Evolutionary conservation across 2,888 invertebrate species (phyloP), one percentile per base, ranked within the genome.

Genomic region (Dasypogon diadema): DNA sequence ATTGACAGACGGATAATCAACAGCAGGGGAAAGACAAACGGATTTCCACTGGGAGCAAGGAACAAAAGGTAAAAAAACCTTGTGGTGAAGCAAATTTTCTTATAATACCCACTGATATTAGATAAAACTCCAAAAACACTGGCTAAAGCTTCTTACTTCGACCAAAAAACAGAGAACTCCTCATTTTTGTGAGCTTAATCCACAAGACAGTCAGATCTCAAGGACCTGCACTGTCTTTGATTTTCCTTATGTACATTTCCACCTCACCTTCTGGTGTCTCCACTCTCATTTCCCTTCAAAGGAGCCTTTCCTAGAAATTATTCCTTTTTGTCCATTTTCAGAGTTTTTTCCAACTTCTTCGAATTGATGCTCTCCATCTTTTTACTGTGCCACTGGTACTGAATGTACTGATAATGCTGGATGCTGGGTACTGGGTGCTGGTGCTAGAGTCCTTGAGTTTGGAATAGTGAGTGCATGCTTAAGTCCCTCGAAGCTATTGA

Each of bases 401-500:
- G n/a, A n/a, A n/a, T n/a, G n/a, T n/a, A n/a, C n/a, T n/a, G n/a
- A n/a, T n/a, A n/a, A n/a, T n/a, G n/a, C n/a, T n/a, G n/a, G n/a
- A n/a, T n/a, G n/a, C n/a, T n/a, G n/a, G n/a, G n/a, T n/a, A n/a
- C n/a, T n/a, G n/a, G n/a, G n/a, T n/a, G 14, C 65, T 65, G 46
- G 21, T 46, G 5, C 14, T 18, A 24, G n/a, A 54, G 70, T 30
- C 54, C 70, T 54, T 70, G 54, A 70, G 70, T 21, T 70, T 18
- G 37, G n/a, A 65, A 21, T 42, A 3, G 6, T 37, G 18, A 70
- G 70, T 51, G 34, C 70, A 70, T 54, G 70, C 54, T 51, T 70
- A 70, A 70, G 70, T 70, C 54, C 51, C 54, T 70, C 70, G 21
- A 70, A 51, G 70, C 70, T 70, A 70, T 70, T 51, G 70, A 70